Evolutionary conservation across 92 coral and sea anemone genomes (phyloP).

Genomic region (Phenganax subtilis): DNA sequence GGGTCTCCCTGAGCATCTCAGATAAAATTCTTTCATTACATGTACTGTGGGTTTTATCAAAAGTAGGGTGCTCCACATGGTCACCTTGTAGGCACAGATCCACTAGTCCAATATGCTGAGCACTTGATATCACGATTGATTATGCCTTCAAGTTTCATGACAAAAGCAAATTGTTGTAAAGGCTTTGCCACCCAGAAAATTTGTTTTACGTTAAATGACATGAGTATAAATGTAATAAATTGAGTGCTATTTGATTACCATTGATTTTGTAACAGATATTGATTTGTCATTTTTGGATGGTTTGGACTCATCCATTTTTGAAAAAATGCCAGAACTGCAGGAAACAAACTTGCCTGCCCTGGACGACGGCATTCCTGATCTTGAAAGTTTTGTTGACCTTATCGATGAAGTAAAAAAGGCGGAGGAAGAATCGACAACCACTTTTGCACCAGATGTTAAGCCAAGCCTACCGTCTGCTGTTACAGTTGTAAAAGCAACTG

Average conservation of each 20-base stretch:
- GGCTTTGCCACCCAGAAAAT: too few species aligned
- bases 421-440: not conserved
- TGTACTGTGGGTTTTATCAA: too few species aligned
- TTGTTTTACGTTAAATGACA: too few species aligned
- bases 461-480: not conserved
- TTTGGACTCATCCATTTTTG: constrained; percentile 12
- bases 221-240: too few species aligned
- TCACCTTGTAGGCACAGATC: too few species aligned
- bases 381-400: constrained; percentile 26
- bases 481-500: constrained; percentile 8
- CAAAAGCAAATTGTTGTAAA: too few species aligned
- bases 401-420: constrained; percentile 15
- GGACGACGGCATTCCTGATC: not conserved
- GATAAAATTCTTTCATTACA: too few species aligned
- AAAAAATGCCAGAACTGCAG: constrained; percentile 19
- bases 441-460: not conserved
- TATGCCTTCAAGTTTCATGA: too few species aligned
- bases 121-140: too few species aligned
- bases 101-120: too few species aligned
- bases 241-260: not conserved
- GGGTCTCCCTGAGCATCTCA: too few species aligned
- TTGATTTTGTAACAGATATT: not conserved
- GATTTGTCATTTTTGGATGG: constrained; percentile 39
- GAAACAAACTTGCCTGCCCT: not conserved
- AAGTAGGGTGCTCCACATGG: too few species aligned